Evolutionary conservation across 2,888 invertebrate species (phyloP), one percentile per base, ranked within the genome.

Genomic region (Lithophane leautieri): DNA sequence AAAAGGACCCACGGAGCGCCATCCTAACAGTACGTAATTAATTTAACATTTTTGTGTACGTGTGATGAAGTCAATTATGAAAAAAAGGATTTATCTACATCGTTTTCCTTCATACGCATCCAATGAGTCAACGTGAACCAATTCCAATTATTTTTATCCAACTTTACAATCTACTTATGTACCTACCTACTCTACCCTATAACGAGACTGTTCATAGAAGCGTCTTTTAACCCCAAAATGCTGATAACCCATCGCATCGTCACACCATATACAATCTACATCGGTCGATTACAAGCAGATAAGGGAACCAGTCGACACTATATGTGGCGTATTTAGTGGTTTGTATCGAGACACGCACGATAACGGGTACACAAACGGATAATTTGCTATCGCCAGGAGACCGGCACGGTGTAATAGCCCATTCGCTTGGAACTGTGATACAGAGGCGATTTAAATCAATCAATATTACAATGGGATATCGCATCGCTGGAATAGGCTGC

Each of bases 381-480:
- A 76, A 85, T 85, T 84, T 77, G 85, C 71, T 85, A 84, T 84
- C 76, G 70, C 66, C 63, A 68, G 34, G 74, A 81, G 84, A 81
- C 84, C 76, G 67, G 70, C 52, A 58, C 73, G 56, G 68, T 28
- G 52, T 76, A 76, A 81, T 83, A 69, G 81, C 25, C 82, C 47
- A 81, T 84, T 81, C 70, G 62, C 67, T 81, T 58, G 76, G 34
- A 73, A 84, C 76, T 61, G 68, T 69, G 70, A 81, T 73, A 69
- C 68, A 44, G 71, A 34, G 25, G 14, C 74, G 70, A 81, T 76
- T 81, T 58, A 73, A 69, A 84, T 83, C 81, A 84, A 84, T 83
- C 84, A 83, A 84, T 83, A 81, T 58, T 70, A 84, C 76, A 81
- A 84, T 84, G 72, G 81, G 56, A 70, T 76, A 63, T 67, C 68